Evolutionary conservation across 2,113 vertebrate genomes (phyloP), one percentile per base, ranked within the genome.

Genomic region (Apteryx owenii): DNA sequence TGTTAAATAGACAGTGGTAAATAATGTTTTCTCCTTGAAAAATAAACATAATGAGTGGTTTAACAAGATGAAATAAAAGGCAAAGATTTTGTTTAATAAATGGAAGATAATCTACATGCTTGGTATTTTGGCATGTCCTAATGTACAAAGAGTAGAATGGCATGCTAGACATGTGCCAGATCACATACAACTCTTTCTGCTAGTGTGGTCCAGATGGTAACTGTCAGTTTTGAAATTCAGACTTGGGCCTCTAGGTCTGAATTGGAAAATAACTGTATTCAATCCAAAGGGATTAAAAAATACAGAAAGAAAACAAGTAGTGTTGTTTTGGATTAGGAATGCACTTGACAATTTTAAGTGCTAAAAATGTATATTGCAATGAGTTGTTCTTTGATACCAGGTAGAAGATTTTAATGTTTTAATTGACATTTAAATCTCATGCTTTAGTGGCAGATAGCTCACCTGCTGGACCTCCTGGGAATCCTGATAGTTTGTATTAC

Each of bases 1-100:
- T 81, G 62, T 72, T 97, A 90, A 97, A 88, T 81, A 93, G 96
- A 81, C 75, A 91, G 81, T 61, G 81, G 92, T 91, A 96, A 97
- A 85, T 87, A 69, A 86, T 97, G 97, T 96, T 95, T 90, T 88
- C 94, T 88, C 94, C 29, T 90, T 95, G 81, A 85, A 97, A 97
- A 96, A 96, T 85, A 96, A 96, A 96, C 56, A 21, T 92, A 95
- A 85, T 68, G 66, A 87, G 70, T 81, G 89, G 70, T 90, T 97
- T 89, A 97, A 91, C 48, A 94, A 95, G 92, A 95, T 72, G 22
- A 62, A 96, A 66, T 78, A 79, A 56, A 93, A 95, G 17, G 5
- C 69, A 87, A 91, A 60, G 56, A 17, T 89, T 89, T 62, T 61
- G 54, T 82, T 87, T 56, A 96, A 91, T 90, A 72, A 48, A 61